These are phyloP conservation scores for Drosophila rubida DNA, from an alignment of 2,888 invertebrate species.

Conservation along the genomic window DNA sequence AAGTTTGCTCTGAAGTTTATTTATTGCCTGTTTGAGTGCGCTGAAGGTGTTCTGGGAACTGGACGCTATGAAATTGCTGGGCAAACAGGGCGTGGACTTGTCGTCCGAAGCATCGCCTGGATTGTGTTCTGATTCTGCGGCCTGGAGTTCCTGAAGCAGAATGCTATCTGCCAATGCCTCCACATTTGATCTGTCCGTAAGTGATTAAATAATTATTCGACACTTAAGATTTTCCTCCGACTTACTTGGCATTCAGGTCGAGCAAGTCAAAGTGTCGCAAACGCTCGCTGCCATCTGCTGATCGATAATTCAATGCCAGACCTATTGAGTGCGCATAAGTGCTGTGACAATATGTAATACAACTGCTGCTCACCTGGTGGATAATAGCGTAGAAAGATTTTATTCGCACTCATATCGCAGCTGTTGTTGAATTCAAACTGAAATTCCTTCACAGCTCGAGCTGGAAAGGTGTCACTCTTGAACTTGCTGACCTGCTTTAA, in stretches of 20 bases:
- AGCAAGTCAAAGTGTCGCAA: slow-evolving; percentile 88
- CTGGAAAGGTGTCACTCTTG: slow-evolving; percentile 2
- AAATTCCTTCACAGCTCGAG: slow-evolving; percentile 43
- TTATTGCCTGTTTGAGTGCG: slow-evolving; percentile 87
- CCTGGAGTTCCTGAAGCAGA: slow-evolving; percentile 51
- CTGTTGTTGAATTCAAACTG: slow-evolving; percentile 28
- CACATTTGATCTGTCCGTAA: slow-evolving; percentile 48
- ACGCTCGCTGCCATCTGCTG: slow-evolving; percentile 87
- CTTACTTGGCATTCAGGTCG: slow-evolving; percentile 88
- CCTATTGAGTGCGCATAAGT: slow-evolving; percentile 80
- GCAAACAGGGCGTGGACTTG: slow-evolving; percentile 5
- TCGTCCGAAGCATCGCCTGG: not conserved
- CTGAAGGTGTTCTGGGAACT: slow-evolving; percentile 76
- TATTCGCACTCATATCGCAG: slow-evolving; percentile 87
- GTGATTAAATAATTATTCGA: not conserved
- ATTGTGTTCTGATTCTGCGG: slow-evolving; percentile 27
- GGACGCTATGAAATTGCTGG: slow-evolving; percentile 35
- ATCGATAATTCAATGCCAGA: slow-evolving; percentile 88
- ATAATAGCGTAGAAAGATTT: slow-evolving; percentile 89
- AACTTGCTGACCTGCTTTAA: slow-evolving; percentile 77
- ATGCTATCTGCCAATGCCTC: slow-evolving; percentile 68
- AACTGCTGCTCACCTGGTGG: slow-evolving; percentile 87
- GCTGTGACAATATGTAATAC: not conserved
- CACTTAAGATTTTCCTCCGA: slow-evolving; percentile 13
- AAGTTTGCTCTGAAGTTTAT: slow-evolving; percentile 88